Base-by-base conservation (phyloP, 1,140 invertebrate genomes). In the Heliconius melpomene region DNA sequence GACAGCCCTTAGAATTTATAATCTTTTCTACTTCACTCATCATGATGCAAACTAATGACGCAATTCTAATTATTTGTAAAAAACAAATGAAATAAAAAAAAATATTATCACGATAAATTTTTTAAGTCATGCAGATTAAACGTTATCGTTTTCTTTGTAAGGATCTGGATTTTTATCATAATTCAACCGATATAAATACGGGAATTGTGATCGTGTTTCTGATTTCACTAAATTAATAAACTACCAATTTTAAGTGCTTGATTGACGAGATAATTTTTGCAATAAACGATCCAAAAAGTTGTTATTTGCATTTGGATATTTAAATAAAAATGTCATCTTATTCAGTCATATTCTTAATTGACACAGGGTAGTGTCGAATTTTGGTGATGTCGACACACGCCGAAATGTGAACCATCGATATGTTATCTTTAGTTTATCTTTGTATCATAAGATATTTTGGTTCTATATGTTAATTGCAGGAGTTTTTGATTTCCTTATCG, bases 261-360 rank as follows among this genome's bases (percentile, higher is more conserved):
- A 66, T 66, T 66, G 60, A 66, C 60, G 13, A 66, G 26, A 66
- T 66, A 66, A 16, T 66, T 29, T 66, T 66, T 66, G 26, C 26
- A 29, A 29, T 66, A 66, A 66, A 66, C 60, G 60, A 16, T 29
- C n/a, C 54, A 66, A n/a, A 66, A 66, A n/a, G 57, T 60, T 60
- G 7, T 3, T 60, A 60, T n/a, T 60, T 60, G 9, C 26, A 60
- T 60, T 60, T 26, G 26, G 60, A 29, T 26, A 11, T 29, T 66
- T 66, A 66, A 66, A 66, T 29, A 66, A 66, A 57, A 66, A 66
- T 66, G 60, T 66, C 23, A 66, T 66, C 60, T 66, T 66, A 26
- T 26, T 26, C 23, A 26, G 1, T 29, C 23, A 29, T 29, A 29
- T 66, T 66, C 26, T 29, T 66, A 29, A 66, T 66, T 66, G 60